A percentile compares a stretch with the other conserved stretches of the same genome.
Evolutionary conservation across 2,113 vertebrate species (phyloP).

Genomic region (Brienomyrus brachyistius): DNA sequence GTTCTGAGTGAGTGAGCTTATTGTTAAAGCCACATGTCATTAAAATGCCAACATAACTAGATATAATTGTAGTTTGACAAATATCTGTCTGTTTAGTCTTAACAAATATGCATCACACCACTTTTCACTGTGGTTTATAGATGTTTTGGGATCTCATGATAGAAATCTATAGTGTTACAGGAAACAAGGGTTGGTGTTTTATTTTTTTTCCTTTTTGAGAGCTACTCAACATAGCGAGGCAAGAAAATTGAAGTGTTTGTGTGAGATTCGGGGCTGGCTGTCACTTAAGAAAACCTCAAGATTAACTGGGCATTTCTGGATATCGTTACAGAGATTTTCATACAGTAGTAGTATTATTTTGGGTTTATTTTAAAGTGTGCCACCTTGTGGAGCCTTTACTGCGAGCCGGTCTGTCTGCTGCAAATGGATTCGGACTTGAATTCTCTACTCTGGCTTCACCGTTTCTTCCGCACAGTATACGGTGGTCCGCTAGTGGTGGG

Average conservation of each 20-base stretch:
- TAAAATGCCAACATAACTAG: neutral
- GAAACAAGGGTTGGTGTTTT: neutral
- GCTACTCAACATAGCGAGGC: neutral
- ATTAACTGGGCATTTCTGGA: slow-evolving; percentile 26
- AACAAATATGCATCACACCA: neutral
- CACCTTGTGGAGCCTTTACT: neutral
- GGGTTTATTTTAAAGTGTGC: neutral
- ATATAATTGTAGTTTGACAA: neutral
- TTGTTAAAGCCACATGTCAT: neutral
- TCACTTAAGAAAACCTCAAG: neutral
- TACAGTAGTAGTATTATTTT: no score
- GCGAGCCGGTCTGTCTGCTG: neutral
- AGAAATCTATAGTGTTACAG: neutral
- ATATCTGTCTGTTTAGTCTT: neutral
- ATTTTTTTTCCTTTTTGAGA: neutral
- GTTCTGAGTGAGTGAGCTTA: neutral
- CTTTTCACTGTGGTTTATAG: neutral
- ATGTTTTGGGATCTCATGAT: neutral
- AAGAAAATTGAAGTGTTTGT: neutral
- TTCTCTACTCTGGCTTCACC: neutral
- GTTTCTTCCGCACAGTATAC: neutral
- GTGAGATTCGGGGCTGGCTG: neutral
- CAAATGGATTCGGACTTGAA: neutral
- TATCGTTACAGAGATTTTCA: neutral
- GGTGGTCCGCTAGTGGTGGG: neutral